A percentile compares a stretch with the other conserved stretches of the same genome.
Conservation (phyloP, 2,888 invertebrate genomes). For the Spicauda simplicius region DNA sequence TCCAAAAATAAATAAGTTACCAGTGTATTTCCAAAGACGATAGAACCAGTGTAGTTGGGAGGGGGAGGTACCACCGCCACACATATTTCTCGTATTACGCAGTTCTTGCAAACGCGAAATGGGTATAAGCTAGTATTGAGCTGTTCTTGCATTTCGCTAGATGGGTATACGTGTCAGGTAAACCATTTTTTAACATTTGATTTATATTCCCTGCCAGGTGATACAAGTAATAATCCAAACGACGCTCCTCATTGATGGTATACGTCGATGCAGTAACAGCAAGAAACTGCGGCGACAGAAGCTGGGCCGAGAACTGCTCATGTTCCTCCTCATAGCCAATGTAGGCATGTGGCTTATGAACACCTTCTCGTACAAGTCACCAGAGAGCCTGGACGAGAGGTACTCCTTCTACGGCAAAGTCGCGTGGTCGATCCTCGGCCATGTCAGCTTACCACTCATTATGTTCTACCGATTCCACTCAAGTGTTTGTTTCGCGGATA, state of each 20-base stretch:
- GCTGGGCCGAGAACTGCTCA: conserved; percentile 90
- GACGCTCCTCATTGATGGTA: conserved; percentile 88
- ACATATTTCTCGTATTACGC: too few species aligned
- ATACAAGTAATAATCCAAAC: conserved; percentile 90
- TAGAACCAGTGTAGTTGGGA: too few species aligned
- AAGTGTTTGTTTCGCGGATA: conserved; percentile 91
- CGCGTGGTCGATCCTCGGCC: conserved; percentile 89
- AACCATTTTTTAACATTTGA: too few species aligned
- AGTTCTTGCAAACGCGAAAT: too few species aligned
- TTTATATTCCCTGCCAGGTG: conserved; percentile 67
- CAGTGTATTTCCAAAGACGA: too few species aligned
- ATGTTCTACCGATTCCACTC: conserved; percentile 92
- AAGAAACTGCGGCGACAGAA: conserved; percentile 86
- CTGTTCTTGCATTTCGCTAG: too few species aligned
- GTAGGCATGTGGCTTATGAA: conserved; percentile 91
- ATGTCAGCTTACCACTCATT: conserved; percentile 89
- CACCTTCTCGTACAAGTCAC: conserved; percentile 86
- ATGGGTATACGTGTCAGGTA: too few species aligned
- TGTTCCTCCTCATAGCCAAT: conserved; percentile 90
- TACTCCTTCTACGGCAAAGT: conserved; percentile 89
- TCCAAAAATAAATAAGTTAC: too few species aligned
- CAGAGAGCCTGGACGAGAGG: conserved; percentile 80
- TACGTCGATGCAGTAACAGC: conserved; percentile 89
- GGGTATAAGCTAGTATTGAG: too few species aligned
- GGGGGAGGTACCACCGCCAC: too few species aligned